A percentile compares a stretch with the other conserved stretches of the same genome.
Conservation (phyloP, 2,888 invertebrate genomes). For the Mimas tiliae region DNA sequence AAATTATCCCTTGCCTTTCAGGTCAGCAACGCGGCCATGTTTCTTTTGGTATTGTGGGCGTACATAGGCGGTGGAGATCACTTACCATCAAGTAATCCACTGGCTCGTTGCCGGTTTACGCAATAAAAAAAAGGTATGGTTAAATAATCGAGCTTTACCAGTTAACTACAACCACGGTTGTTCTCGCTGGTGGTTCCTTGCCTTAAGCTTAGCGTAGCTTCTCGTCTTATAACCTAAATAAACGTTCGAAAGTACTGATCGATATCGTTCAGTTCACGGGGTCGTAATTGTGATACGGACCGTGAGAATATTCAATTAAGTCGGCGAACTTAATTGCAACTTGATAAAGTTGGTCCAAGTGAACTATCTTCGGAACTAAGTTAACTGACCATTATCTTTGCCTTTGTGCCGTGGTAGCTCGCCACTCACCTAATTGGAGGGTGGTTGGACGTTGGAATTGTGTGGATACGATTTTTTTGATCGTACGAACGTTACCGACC, state of each 20-base stretch:
- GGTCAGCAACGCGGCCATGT: no score
- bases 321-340: conserved; percentile 80
- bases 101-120: no score
- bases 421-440: conserved; percentile 76
- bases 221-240: conserved; percentile 10
- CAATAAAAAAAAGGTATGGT: no score
- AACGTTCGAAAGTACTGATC: conserved; percentile 50
- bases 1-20: no score
- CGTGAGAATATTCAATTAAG: conserved; percentile 83
- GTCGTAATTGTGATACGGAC: conserved; percentile 77
- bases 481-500: no score
- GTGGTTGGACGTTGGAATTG: conserved; percentile 39
- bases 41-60: no score
- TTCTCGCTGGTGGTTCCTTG: background rate
- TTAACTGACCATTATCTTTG: conserved; percentile 84
- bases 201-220: background rate
- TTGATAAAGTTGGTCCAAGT: conserved; percentile 81
- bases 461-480: conserved; percentile 47
- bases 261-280: conserved; percentile 73
- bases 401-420: conserved; percentile 78
- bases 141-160: no score
- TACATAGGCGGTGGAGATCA: no score
- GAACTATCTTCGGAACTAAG: conserved; percentile 83
- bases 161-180: background rate
- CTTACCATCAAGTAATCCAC: no score